phyloP scores from a whole-genome alignment of 2,797 vertebrate species.

The Ceryle rudis region DNA sequence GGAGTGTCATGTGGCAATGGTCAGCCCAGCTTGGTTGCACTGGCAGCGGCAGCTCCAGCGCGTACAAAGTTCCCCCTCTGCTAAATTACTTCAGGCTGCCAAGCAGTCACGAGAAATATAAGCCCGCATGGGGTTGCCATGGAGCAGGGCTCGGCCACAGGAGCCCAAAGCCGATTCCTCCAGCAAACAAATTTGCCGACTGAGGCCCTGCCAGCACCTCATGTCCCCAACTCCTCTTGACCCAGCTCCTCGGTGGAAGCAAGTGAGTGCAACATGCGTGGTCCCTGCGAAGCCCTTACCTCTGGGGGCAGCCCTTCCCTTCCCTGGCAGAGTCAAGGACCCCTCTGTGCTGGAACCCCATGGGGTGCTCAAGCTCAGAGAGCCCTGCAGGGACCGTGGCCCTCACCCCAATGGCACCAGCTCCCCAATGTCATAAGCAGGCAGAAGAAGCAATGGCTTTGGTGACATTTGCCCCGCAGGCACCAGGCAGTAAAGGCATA shows the following conservation, averaged over 20 bases:
- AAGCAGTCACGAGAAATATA: constrained; percentile 69
- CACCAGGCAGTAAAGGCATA: accelerated
- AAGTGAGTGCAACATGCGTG: accelerated
- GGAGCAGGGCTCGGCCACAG: constrained; percentile 46
- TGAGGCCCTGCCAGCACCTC: neutral
- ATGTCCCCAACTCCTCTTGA: neutral
- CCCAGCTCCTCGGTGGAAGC: neutral
- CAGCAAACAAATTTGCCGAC: neutral
- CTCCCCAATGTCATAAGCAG: neutral
- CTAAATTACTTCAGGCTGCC: constrained; percentile 70
- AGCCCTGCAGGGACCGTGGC: accelerated
- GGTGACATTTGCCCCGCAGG: neutral
- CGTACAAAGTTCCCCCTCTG: constrained; percentile 24
- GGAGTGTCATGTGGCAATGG: neutral
- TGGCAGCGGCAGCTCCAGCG: constrained; percentile 18
- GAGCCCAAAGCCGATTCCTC: constrained; percentile 2
- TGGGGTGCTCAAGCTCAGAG: accelerated
- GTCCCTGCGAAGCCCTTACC: neutral
- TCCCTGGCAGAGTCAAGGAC: neutral
- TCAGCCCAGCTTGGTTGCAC: neutral
- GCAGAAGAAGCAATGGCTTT: neutral
- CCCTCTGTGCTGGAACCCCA: neutral
- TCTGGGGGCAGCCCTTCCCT: neutral
- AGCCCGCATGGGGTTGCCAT: constrained; percentile 58
- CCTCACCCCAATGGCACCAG: accelerated